Base-by-base conservation (phyloP, 2,888 invertebrate species). In the Dasypolia templi region DNA sequence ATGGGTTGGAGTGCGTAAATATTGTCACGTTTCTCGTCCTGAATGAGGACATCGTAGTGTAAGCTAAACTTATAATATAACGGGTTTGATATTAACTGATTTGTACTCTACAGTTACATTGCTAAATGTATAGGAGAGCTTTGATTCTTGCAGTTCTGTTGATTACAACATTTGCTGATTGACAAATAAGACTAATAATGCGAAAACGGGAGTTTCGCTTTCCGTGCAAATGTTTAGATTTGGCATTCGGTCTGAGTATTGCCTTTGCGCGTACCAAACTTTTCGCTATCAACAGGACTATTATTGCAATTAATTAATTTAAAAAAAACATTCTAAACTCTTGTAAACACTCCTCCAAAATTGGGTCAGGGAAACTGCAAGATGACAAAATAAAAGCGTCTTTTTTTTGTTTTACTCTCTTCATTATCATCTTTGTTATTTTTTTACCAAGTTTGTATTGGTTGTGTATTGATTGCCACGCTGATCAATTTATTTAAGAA, bases 391-490 rank as follows among this genome's bases (percentile, higher is more conserved):
- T 49, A 62, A 53, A 75, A 75, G 9, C n/a, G 14, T 3, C 35
- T n/a, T n/a, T n/a, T n/a, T n/a, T n/a, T n/a, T n/a, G 42, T 51
- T 32, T 71, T 5, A 63, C 56, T 79, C 44, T 71, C 79, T 32
- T 46, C 39, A 59, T 79, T 53, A 72, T 72, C 7, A 29, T 22
- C 2, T 29, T 12, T 35, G 5, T 42, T 49, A 53, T 39, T 66
- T 51, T 66, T 26, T 69, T 29, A 32, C 3, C 56, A 69, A 58
- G 26, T 17, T 56, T 56, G 69, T 55, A 56, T 42, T 29, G 63
- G 63, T 66, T 81, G 81, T 75, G 19, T 64, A 58, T 62, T 55
- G 44, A 51, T 75, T 79, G 32, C 75, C 81, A 79, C 77, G 79
- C 12, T 49, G 62, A 70, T 70, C 76, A 66, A 79, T 39, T 26